Percentiles rank a stretch among this genome's conserved stretches.
phyloP scores from a whole-genome alignment of 2,888 invertebrate genomes.

The Lamellibrachia columna region DNA sequence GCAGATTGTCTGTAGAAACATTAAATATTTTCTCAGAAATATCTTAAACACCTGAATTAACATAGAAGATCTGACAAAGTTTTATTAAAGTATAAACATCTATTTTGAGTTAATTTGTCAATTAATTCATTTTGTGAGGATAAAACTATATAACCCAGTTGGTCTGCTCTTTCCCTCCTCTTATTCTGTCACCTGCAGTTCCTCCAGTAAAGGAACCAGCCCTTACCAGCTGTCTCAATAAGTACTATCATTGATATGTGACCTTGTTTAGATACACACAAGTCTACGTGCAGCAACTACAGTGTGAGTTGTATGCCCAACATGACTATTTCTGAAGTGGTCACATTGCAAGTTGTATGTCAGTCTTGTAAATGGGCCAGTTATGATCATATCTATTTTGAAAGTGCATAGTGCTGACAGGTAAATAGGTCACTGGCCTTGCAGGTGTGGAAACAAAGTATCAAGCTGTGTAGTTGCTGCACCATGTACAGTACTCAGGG shows the following conservation, averaged over 20 bases:
- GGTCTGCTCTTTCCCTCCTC: not conserved
- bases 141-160: not conserved
- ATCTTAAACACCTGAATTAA: not conserved
- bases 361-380: not conserved
- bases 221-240: not conserved
- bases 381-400: not conserved
- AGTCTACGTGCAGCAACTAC: not conserved
- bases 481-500: no score
- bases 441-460: not conserved
- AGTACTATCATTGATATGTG: not conserved
- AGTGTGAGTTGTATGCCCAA: not conserved
- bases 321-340: not conserved
- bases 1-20: not conserved
- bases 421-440: not conserved
- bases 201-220: not conserved
- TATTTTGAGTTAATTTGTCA: not conserved
- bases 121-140: not conserved
- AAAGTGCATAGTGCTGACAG: not conserved
- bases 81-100: not conserved
- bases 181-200: no score
- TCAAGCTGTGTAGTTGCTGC: no score
- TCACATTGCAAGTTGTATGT: not conserved
- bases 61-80: not conserved
- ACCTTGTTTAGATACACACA: not conserved
- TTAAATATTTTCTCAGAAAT: not conserved